Base-by-base conservation (phyloP, 1,140 invertebrate genomes). In the Caenorhabditis remanei region DNA sequence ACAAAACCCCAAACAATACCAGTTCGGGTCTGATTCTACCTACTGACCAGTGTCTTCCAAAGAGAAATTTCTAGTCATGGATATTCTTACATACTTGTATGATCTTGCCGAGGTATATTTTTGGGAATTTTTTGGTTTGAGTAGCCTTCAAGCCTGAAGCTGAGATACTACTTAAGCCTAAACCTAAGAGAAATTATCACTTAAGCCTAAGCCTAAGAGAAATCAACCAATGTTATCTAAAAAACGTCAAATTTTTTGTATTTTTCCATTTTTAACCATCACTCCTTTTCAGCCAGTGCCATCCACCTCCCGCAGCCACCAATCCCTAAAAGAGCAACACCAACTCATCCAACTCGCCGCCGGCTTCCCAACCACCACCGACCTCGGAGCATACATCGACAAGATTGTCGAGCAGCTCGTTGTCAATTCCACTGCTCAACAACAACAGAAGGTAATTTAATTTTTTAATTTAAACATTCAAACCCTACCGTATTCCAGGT, bases 301-400 rank as follows among this genome's bases (percentile, higher is more conserved):
- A 55, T 79, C 71, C n/a, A 79, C 71, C 19, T 79, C 71, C 71
- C 71, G 71, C 24, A 24, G 24, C 19, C 63, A 79, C 53, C 43
- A 79, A 13, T 61, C 46, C 46, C 65, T 53, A 14, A 75, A 85
- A 13, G 65, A 65, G 9, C 58, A 65, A 5, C 9, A 58, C 40
- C 43, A 50, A 16, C 56, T 84, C n/a, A 48, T 43, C 24, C 41
- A 83, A 13, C 75, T 48, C 11, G 79, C 75, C n/a, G 7, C 40
- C 11, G 41, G 41, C 0, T 50, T 71, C 48, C 79, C 82, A 9
- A 14, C 19, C 43, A 84, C 79, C 46, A 53, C 61, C 83, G 67
- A 88, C 43, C 53, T 88, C 14, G 83, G 67, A 19, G 48, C 55
- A 84, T 87, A 87, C 83, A 85, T 89, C 75, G 88, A 89, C 79